phyloP scores from a whole-genome alignment of 2,888 invertebrate genomes.

The Allophyes oxyacanthae region DNA sequence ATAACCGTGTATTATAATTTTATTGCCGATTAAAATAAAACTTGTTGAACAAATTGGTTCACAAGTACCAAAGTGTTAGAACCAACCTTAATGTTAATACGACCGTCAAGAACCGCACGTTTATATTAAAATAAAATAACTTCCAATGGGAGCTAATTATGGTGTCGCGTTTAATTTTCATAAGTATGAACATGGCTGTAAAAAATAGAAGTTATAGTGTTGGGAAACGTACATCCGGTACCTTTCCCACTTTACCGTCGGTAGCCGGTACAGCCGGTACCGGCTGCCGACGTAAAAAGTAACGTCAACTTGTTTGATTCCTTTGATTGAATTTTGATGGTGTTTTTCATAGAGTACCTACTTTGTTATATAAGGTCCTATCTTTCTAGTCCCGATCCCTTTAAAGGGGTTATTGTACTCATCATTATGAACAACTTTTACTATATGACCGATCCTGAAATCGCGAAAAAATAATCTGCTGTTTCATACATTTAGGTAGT shows the following conservation, averaged over 20 bases:
- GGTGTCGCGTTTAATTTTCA: constrained; percentile 44
- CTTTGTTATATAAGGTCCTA: no score
- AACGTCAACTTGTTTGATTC: constrained; percentile 13
- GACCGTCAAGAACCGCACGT: constrained; percentile 27
- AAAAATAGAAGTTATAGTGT: constrained; percentile 49
- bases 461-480: no score
- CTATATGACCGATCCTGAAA: no score
- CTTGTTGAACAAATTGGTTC: constrained; percentile 62
- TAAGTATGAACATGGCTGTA: constrained; percentile 31
- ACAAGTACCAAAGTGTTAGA: constrained; percentile 48
- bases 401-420: no score
- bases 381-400: no score
- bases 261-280: no score
- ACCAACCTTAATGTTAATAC: constrained; percentile 57
- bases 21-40: constrained; percentile 64
- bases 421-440: no score
- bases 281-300: no score
- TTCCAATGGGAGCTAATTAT: constrained; percentile 53
- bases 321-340: constrained; percentile 11
- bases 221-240: constrained; percentile 17
- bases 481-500: no score
- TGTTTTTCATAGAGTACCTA: no score
- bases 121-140: constrained; percentile 46
- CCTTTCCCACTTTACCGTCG: no score
- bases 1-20: constrained; percentile 67